Base-by-base conservation (phyloP, 2,113 vertebrate genomes). In the Phaethon lepturus region DNA sequence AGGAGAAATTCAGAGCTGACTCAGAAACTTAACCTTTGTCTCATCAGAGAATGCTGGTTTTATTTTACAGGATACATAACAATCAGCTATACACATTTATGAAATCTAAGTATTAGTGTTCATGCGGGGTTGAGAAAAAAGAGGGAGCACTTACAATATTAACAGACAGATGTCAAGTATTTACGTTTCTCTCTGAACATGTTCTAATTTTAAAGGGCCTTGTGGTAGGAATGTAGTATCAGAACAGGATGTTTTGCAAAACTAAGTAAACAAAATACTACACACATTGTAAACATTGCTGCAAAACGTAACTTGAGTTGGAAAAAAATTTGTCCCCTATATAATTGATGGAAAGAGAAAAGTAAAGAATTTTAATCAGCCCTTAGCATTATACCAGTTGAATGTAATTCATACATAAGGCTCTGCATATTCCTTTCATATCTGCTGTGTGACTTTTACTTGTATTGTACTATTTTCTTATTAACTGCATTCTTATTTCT, bases 191-290 rank as follows among this genome's bases (percentile, higher is more conserved):
- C 56, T 78, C 52, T 7, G 3, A 78, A 71, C 8, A 6, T 22
- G 49, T 81, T 96, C 90, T 69, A 75, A 63, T 91, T 96, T 94
- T 88, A 74, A 84, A 69, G 73, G 55, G 17, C 52, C 53, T 38
- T 44, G 40, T 80, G 77, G 47, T 64, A 66, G 49, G 31, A 73
- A 53, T 40, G 29, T 25, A 50, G 74, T 52, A 94, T 80, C 73
- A 93, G 59, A 92, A 22, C 55, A 93, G 88, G 68, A 33, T 60
- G 17, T 67, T 77, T 62, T 66, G 47, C 19, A 58, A 66, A 92
- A 64, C 10, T 28, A 10, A 95, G 38, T 42, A 45, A 87, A 45
- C 13, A 78, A 88, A 78, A 55, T 60, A 10, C 7, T n/a, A 8
- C 55, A 67, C 20, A 31, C 2, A 4, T 68, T 0, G 0, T 63